Conservation (phyloP, 1,140 invertebrate species). For the Tetraneura akinire region DNA sequence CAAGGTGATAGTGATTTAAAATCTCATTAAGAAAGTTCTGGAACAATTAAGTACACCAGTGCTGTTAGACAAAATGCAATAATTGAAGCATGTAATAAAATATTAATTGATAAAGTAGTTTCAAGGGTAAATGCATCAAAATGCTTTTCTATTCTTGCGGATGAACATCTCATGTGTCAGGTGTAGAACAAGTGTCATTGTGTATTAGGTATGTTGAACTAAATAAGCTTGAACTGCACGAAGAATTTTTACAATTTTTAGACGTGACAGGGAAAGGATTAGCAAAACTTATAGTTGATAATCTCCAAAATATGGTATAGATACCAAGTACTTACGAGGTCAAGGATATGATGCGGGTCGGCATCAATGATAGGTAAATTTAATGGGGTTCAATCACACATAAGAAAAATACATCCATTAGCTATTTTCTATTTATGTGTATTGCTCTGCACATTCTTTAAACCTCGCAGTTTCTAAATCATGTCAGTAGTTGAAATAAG, state of each 20-base stretch:
- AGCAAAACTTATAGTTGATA: neutral
- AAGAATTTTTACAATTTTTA: neutral
- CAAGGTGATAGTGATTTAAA: neutral
- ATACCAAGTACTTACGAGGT: neutral
- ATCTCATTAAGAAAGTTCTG: neutral
- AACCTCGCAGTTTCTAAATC: slow-evolving; percentile 23
- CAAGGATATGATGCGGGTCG: slow-evolving; percentile 47
- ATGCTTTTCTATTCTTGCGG: neutral
- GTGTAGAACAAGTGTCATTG: neutral
- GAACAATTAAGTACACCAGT: neutral
- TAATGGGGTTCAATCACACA: neutral
- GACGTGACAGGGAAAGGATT: neutral
- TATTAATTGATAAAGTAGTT: neutral
- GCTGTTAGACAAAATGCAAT: neutral
- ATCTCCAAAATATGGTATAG: neutral
- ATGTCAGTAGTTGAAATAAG: neutral
- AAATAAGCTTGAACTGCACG: neutral
- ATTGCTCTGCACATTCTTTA: slow-evolving; percentile 37
- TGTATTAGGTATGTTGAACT: neutral
- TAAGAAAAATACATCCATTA: slow-evolving; percentile 14
- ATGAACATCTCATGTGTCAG: neutral
- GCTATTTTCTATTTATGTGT: slow-evolving; percentile 48
- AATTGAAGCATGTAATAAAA: neutral
- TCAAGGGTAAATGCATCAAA: neutral
- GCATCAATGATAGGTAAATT: slow-evolving; percentile 41